phyloP scores from a whole-genome alignment of 2,113 vertebrate genomes.

The Anhinga anhinga region DNA sequence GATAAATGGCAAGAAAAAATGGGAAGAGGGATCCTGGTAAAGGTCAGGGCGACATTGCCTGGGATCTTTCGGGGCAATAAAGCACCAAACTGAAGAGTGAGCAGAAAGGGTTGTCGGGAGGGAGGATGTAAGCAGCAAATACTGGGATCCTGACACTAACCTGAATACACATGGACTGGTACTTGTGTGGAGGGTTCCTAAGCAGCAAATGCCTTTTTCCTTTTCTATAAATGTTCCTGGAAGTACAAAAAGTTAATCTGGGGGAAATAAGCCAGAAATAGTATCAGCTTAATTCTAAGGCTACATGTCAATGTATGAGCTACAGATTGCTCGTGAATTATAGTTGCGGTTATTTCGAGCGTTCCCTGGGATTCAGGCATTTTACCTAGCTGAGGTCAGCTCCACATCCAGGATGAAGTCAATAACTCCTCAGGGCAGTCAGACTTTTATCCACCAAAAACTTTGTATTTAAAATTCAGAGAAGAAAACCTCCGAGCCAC shows the following conservation, averaged over 20 bases:
- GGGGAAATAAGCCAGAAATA: not conserved
- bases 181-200: not conserved
- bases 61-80: not conserved
- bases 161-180: fast-evolving
- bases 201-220: not conserved
- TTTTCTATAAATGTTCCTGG: not conserved
- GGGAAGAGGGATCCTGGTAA: too few relatives aligned
- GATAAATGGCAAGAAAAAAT: not conserved
- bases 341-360: too few relatives aligned
- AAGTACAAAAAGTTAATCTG: not conserved
- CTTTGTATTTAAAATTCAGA: not conserved
- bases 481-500: not conserved
- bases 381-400: not conserved
- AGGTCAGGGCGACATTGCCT: too few relatives aligned
- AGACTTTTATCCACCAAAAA: not conserved
- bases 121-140: not conserved
- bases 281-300: not conserved
- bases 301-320: too few relatives aligned
- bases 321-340: not conserved
- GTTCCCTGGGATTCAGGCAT: not conserved
- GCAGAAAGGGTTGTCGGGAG: not conserved
- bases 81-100: not conserved
- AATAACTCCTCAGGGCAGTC: not conserved
- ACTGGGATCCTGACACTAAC: not conserved
- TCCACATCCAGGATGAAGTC: not conserved